Conservation (phyloP, 2,113 vertebrate genomes). For the Oryzias curvinotus region DNA sequence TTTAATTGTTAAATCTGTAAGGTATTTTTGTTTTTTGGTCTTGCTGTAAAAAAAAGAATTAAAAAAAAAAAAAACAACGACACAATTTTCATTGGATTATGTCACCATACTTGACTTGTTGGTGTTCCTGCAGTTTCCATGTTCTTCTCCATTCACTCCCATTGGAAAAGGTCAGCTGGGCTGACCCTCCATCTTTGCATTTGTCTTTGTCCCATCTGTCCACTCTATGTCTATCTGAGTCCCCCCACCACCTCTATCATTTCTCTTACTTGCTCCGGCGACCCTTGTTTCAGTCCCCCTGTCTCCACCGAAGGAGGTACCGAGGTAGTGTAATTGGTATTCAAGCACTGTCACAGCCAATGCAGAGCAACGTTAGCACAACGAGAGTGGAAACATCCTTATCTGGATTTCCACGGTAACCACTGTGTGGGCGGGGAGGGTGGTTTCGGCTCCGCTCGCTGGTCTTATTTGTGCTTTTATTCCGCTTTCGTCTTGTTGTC, state of each 20-base stretch:
- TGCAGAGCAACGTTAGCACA: slow-evolving; percentile 65
- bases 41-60: no score
- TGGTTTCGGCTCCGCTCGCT: slow-evolving; percentile 18
- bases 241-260: no score
- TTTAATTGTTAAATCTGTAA: no score
- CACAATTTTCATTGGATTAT: slow-evolving; percentile 16
- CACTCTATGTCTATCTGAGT: no score
- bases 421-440: slow-evolving; percentile 21
- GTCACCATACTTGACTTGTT: slow-evolving; percentile 1
- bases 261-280: slow-evolving; percentile 38
- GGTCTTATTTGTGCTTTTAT: slow-evolving; percentile 40
- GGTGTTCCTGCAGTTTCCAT: background rate
- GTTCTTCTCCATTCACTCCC: background rate
- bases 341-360: slow-evolving; percentile 61
- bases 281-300: slow-evolving; percentile 45
- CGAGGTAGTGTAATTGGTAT: slow-evolving; percentile 68
- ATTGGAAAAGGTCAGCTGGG: background rate
- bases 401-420: slow-evolving; percentile 71
- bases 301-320: slow-evolving; percentile 48
- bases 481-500: slow-evolving; percentile 18
- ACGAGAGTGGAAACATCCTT: slow-evolving; percentile 71
- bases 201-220: background rate
- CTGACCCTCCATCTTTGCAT: slow-evolving; percentile 30
- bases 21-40: no score
- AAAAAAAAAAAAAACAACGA: no score